Conservation (phyloP, 2,797 vertebrate genomes). For the Rhynchotus rufescens region DNA sequence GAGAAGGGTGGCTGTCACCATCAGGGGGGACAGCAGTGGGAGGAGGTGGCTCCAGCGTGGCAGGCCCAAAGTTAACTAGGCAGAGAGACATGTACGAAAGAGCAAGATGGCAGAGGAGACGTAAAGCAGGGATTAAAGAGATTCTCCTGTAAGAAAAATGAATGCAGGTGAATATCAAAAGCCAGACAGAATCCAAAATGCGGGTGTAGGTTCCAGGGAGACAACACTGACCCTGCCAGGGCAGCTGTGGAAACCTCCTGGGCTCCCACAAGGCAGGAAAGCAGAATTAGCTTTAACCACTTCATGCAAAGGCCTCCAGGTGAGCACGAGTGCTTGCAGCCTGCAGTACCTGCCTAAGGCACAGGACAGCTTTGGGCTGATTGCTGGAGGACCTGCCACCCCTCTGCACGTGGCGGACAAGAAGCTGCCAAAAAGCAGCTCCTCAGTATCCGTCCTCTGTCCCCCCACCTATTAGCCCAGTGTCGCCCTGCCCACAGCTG, state of each 20-base stretch:
- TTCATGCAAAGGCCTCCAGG: background rate
- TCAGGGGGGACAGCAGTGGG: background rate
- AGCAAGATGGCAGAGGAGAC: background rate
- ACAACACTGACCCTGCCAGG: background rate
- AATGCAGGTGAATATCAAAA: background rate
- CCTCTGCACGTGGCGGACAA: background rate
- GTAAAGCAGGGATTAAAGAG: background rate
- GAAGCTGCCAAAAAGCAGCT: background rate
- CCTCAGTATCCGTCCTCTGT: background rate
- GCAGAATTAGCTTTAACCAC: background rate
- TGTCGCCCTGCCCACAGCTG: background rate
- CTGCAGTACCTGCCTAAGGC: background rate
- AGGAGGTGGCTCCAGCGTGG: background rate
- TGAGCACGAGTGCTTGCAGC: background rate
- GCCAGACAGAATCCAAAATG: accelerated
- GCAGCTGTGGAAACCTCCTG: background rate
- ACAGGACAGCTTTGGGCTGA: background rate
- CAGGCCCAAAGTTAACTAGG: background rate
- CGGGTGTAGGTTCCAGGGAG: background rate
- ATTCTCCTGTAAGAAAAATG: background rate
- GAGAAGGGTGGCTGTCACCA: background rate
- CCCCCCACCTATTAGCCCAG: background rate
- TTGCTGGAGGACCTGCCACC: background rate
- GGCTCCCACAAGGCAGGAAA: background rate
- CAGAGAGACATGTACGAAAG: background rate